Conservation (phyloP, 2,888 invertebrate species). For the Epiblema foenella region DNA sequence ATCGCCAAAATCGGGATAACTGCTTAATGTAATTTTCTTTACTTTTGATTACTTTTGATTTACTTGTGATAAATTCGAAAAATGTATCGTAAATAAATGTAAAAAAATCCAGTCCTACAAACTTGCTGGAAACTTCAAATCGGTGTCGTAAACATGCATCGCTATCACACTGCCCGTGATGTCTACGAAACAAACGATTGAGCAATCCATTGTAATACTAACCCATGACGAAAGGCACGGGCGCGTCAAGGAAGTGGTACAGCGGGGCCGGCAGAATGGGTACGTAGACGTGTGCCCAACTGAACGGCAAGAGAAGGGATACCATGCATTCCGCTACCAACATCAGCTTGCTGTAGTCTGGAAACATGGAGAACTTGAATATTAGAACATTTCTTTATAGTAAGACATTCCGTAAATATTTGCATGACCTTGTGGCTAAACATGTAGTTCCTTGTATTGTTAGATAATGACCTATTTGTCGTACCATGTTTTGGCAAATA, state of each 20-base stretch:
- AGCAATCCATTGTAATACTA: slow-evolving; percentile 2
- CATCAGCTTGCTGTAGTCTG: slow-evolving; percentile 98
- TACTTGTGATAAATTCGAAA: too few relatives aligned
- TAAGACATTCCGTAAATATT: too few relatives aligned
- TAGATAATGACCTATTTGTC: too few relatives aligned
- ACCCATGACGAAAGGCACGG: slow-evolving; percentile 99
- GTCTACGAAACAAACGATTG: neutral
- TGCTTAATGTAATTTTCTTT: too few relatives aligned
- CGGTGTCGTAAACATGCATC: neutral
- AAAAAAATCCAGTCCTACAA: neutral
- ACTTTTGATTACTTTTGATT: too few relatives aligned
- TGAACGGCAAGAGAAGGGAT: slow-evolving; percentile 95
- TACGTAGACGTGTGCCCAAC: slow-evolving; percentile 99
- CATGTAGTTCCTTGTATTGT: too few relatives aligned
- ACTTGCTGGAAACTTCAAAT: neutral
- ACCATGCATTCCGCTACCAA: slow-evolving; percentile 97
- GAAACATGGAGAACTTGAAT: slow-evolving; percentile 48
- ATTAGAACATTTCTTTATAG: neutral
- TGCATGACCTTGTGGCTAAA: too few relatives aligned
- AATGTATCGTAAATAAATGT: too few relatives aligned
- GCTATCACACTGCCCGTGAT: neutral
- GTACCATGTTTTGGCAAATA: too few relatives aligned
- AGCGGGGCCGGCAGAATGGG: slow-evolving; percentile 98
- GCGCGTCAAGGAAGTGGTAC: slow-evolving; percentile 98
- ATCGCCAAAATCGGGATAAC: too few relatives aligned